These are phyloP conservation scores for Drosophila niveifrons DNA, from an alignment of 2,888 invertebrate species.

Conservation along the genomic window DNA sequence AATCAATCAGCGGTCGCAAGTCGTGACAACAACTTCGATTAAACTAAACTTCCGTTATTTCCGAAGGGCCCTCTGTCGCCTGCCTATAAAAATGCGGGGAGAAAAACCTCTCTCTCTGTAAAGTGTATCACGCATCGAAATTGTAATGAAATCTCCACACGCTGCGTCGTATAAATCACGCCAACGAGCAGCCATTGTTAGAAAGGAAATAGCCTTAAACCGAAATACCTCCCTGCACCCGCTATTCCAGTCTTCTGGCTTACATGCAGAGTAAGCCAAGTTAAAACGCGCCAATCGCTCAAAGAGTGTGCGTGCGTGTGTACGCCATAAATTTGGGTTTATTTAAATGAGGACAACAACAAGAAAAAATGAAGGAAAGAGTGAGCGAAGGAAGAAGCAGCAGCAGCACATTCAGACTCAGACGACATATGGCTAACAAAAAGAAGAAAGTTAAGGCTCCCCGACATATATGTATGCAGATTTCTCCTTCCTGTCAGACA, in stretches of 20 bases:
- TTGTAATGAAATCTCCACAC: slow-evolving; percentile 72
- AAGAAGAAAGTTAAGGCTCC: slow-evolving; percentile 36
- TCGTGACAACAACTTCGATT: slow-evolving; percentile 79
- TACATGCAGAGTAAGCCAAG: slow-evolving; percentile 36
- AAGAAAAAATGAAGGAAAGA: slow-evolving; percentile 6
- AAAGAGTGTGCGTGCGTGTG: slow-evolving; percentile 31
- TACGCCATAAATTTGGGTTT: slow-evolving; percentile 69
- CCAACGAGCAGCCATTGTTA: slow-evolving; percentile 66
- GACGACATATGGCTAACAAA: slow-evolving; percentile 62
- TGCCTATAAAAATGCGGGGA: slow-evolving; percentile 36
- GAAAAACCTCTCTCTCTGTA: slow-evolving; percentile 21
- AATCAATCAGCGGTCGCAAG: slow-evolving; percentile 75
- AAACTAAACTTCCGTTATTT: slow-evolving; percentile 73
- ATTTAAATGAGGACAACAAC: slow-evolving; percentile 68
- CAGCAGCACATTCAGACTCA: slow-evolving; percentile 6
- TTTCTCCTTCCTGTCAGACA: slow-evolving; percentile 7
- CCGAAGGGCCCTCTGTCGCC: slow-evolving; percentile 2
- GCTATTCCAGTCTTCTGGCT: neutral
- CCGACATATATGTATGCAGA: neutral
- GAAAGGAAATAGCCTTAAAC: slow-evolving; percentile 66
- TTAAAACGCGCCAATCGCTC: slow-evolving; percentile 65
- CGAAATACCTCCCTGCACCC: slow-evolving; percentile 12
- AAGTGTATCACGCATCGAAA: slow-evolving; percentile 50
- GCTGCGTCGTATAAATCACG: slow-evolving; percentile 72
- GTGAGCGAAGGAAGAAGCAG: neutral